A percentile compares a stretch with the other conserved stretches of the same genome.
Conservation (phyloP, 1,140 invertebrate species). For the Antheraea pernyi region DNA sequence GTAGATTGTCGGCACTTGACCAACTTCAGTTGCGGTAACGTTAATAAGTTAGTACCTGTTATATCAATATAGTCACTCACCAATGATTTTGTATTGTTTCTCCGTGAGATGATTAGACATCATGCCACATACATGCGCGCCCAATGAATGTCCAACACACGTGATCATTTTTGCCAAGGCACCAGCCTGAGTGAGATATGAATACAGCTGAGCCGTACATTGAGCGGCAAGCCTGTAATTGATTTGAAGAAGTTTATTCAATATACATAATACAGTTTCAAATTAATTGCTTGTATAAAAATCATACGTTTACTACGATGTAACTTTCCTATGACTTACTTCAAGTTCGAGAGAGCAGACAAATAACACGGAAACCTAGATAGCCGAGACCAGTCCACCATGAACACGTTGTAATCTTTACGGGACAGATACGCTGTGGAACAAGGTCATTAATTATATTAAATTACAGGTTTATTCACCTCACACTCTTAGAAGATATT, state of each 20-base stretch:
- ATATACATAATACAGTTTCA: not conserved
- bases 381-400: constrained; percentile 85
- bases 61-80: constrained; percentile 55
- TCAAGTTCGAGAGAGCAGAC: constrained; percentile 82
- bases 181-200: constrained; percentile 83
- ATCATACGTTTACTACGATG: not conserved
- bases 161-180: constrained; percentile 81
- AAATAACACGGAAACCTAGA: constrained; percentile 86
- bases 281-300: not conserved
- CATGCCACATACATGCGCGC: constrained; percentile 86
- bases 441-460: constrained; percentile 7
- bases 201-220: constrained; percentile 83
- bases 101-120: constrained; percentile 82
- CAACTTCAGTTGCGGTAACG: too few relatives aligned
- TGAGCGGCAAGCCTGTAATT: constrained; percentile 75
- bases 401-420: constrained; percentile 87
- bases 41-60: too few relatives aligned
- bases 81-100: constrained; percentile 84
- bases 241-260: not conserved
- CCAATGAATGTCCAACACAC: constrained; percentile 84
- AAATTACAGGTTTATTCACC: not conserved
- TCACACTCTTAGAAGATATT: not conserved
- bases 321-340: constrained; percentile 47
- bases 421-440: constrained; percentile 83
- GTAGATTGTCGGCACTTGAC: too few relatives aligned